These are phyloP conservation scores for Agonopterix subpropinquella DNA, from an alignment of 2,888 invertebrate genomes.

Conservation along the genomic window DNA sequence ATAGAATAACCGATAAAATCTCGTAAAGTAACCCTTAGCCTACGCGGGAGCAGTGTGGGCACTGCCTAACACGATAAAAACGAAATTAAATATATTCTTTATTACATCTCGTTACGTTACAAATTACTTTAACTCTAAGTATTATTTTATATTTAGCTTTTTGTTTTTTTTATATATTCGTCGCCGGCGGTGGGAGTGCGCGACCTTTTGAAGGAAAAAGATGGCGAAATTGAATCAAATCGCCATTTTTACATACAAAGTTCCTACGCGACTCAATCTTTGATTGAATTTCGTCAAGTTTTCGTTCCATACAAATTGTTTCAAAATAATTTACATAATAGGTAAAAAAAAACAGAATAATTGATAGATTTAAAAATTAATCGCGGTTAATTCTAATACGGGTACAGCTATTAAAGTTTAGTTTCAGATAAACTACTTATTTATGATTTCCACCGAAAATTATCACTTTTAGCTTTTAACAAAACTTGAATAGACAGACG, in stretches of 20 bases:
- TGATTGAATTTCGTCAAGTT: too few relatives aligned
- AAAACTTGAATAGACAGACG: neutral
- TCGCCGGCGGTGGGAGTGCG: constrained; percentile 28
- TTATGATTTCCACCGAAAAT: too few relatives aligned
- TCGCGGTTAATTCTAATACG: too few relatives aligned
- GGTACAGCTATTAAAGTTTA: neutral
- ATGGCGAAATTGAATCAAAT: too few relatives aligned
- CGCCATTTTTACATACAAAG: too few relatives aligned
- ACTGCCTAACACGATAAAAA: constrained; percentile 28
- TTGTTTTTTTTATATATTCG: constrained; percentile 25
- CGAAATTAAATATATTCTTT: constrained; percentile 43
- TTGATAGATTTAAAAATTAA: too few relatives aligned
- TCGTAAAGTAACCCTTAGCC: constrained; percentile 30
- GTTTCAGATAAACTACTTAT: too few relatives aligned
- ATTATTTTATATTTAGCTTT: constrained; percentile 47
- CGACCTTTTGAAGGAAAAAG: constrained; percentile 1
- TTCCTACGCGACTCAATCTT: too few relatives aligned
- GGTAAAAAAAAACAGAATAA: too few relatives aligned
- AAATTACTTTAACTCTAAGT: constrained; percentile 52
- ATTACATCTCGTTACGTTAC: constrained; percentile 58
- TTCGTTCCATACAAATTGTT: too few relatives aligned
- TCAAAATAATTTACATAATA: too few relatives aligned
- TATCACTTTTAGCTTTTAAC: too few relatives aligned
- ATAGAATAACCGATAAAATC: constrained; percentile 23
- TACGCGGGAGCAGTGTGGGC: constrained; percentile 24